A percentile compares a stretch with the other conserved stretches of the same genome.
phyloP scores from a whole-genome alignment of 35 echinoderm and acorn worm species.

The Acanthaster planci region DNA sequence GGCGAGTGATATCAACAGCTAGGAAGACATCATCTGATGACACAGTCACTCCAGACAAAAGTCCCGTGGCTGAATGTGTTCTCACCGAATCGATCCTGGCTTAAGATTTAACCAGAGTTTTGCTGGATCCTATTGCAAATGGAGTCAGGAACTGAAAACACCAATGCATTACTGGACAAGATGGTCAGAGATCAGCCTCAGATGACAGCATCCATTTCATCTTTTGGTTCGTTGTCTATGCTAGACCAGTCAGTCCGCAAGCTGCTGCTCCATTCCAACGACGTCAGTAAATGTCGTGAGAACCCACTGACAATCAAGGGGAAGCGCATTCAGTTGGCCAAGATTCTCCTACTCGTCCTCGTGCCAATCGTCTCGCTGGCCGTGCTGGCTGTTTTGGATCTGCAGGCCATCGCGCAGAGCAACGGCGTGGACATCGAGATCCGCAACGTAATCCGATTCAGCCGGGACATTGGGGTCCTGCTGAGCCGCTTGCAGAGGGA shows the following conservation, averaged over 20 bases:
- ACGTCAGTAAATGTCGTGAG: constrained; percentile 62
- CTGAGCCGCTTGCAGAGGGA: constrained; percentile 70
- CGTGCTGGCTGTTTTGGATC: constrained; percentile 57
- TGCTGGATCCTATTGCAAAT: too few species aligned
- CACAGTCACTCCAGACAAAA: too few species aligned
- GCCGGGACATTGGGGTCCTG: constrained; percentile 74
- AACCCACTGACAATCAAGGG: constrained; percentile 69
- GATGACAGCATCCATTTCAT: not conserved
- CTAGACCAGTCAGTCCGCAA: constrained; percentile 48
- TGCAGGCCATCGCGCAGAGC: constrained; percentile 40
- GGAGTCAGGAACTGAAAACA: too few species aligned
- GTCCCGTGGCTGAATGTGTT: too few species aligned
- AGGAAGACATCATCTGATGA: too few species aligned
- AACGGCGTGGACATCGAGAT: constrained; percentile 60
- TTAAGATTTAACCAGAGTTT: too few species aligned
- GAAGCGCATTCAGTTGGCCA: constrained; percentile 74
- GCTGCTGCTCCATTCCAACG: constrained; percentile 54
- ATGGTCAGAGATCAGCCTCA: not conserved
- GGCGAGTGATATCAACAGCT: too few species aligned
- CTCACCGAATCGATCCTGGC: too few species aligned
- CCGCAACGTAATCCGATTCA: constrained; percentile 73
- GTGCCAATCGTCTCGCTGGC: constrained; percentile 64
- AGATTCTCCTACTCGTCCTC: constrained; percentile 64
- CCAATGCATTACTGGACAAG: too few species aligned
- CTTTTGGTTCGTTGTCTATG: constrained; percentile 60